These are phyloP conservation scores for Bombus affinis DNA, from an alignment of 1,140 invertebrate species.

Conservation along the genomic window DNA sequence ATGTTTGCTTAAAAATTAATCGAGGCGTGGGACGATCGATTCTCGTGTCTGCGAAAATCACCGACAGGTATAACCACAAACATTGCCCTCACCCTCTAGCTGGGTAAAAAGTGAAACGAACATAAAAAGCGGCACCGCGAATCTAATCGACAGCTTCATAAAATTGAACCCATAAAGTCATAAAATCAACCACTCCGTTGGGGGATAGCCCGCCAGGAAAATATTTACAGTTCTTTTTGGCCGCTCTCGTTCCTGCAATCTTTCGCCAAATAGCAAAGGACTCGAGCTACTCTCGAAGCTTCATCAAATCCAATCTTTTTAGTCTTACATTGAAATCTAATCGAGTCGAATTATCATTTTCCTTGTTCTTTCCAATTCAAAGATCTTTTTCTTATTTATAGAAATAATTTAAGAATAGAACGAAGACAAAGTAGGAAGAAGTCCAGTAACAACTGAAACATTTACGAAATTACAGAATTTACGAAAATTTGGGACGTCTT, in stretches of 20 bases:
- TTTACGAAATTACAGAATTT: neutral
- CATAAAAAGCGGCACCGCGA: conserved; percentile 69
- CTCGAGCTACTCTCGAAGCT: conserved; percentile 33
- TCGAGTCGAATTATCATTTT: too few species aligned
- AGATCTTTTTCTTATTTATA: too few species aligned
- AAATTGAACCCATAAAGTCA: conserved; percentile 81
- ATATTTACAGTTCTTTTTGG: conserved; percentile 76
- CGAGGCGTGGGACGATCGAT: neutral
- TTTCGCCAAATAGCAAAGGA: conserved; percentile 52
- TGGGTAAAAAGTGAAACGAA: conserved; percentile 55
- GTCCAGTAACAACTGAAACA: neutral
- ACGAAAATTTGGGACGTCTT: neutral
- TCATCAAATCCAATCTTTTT: neutral
- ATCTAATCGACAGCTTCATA: conserved; percentile 82
- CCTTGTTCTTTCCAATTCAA: neutral
- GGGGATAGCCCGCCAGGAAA: conserved; percentile 69
- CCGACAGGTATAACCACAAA: conserved; percentile 14
- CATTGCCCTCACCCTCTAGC: conserved; percentile 6
- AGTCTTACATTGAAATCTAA: too few species aligned
- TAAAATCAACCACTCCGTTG: conserved; percentile 78
- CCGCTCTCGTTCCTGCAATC: conserved; percentile 69
- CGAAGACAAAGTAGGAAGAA: neutral
- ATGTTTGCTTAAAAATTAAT: neutral
- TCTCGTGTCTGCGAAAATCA: neutral
- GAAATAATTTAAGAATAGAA: neutral